These are phyloP conservation scores for Hippopotamus amphibius DNA, from an alignment of 2,113 vertebrate species.

Conservation along the genomic window DNA sequence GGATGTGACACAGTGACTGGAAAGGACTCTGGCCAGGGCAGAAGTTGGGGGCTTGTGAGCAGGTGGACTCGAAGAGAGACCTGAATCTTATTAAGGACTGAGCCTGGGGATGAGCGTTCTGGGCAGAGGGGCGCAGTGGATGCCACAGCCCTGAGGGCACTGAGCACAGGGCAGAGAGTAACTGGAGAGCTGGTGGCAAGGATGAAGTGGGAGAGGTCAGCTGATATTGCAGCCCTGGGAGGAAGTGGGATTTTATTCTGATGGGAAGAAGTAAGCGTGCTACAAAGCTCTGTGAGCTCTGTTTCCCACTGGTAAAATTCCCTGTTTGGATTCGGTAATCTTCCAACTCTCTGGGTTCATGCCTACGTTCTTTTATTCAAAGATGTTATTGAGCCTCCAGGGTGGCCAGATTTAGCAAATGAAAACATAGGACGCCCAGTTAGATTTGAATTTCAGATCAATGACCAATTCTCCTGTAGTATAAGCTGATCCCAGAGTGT, in stretches of 20 bases:
- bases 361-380: neutral
- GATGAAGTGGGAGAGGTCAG: neutral
- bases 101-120: neutral
- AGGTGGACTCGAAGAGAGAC: neutral
- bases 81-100: neutral
- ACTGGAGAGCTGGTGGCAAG: neutral
- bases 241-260: conserved; percentile 13
- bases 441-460: conserved; percentile 20
- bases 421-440: neutral
- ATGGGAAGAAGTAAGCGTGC: neutral
- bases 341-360: neutral
- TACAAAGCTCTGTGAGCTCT: neutral
- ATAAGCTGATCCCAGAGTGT: neutral
- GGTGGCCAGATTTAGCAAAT: neutral
- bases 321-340: neutral
- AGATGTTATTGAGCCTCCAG: neutral
- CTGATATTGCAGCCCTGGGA: neutral
- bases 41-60: neutral
- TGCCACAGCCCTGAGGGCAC: neutral
- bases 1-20: neutral
- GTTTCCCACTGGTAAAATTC: neutral
- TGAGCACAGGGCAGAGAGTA: neutral
- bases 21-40: neutral
- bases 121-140: neutral
- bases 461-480: neutral